Evolutionary conservation across 2,113 vertebrate genomes (phyloP), one percentile per base, ranked within the genome.

Genomic region (Pygoscelis adeliae): DNA sequence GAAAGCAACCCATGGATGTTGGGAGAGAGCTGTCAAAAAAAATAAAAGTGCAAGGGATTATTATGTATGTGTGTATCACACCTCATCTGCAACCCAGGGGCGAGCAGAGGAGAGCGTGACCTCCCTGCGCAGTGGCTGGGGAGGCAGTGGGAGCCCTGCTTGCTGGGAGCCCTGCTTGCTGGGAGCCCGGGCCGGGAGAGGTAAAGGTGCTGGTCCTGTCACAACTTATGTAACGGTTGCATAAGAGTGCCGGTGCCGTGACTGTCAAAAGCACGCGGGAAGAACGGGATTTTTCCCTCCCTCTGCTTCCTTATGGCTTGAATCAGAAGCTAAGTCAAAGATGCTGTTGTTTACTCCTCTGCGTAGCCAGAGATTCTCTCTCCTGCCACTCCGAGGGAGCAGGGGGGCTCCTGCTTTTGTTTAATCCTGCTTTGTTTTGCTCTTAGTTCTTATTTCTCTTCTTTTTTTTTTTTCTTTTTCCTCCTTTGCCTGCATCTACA

Each of bases 211-310:
- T 38, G 49, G 23, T 83, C 50, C 83, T 58, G 11, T 38, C 14
- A 2, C 74, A 70, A 46, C 38, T 97, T 93, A 94, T 25, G 19
- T 95, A 86, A 96, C 1, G 34, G 42, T 97, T 97, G 93, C 83
- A 65, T 98, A 93, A 96, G 92, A 88, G 42, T 61, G 49, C 71
- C 1, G 12, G n/a, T 94, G 93, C 89, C 4, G 44, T 73, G 89
- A 38, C 89, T 96, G 91, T 53, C 82, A 89, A 27, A 89, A 94
- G 53, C 84, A 78, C 5, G 20, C 3, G 62, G 50, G 44, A 81
- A 91, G 62, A 91, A 93, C 26, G 2, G 59, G 52, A 49, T 70
- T 82, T 86, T 70, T 47, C 55, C 67, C 52, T 87, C 61, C 23
- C 30, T 72, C 30, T 38, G 52, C 50, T 96, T 86, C 44, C 58